These are phyloP conservation scores for Drosophila anomelani DNA, from an alignment of 2,888 invertebrate species.

Conservation along the genomic window DNA sequence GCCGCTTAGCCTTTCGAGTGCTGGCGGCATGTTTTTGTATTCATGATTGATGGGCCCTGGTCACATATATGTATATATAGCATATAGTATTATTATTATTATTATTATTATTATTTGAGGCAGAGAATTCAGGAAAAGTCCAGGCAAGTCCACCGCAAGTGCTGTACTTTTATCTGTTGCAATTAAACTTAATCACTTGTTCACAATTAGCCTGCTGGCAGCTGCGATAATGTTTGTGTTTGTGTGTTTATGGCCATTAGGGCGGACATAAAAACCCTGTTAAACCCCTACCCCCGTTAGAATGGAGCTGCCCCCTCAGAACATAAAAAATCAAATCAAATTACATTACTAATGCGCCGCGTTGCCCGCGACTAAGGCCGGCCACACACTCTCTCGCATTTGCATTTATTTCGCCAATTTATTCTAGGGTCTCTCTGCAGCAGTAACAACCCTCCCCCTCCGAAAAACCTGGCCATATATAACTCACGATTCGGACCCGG, in stretches of 20 bases:
- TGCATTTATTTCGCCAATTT: conserved; percentile 71
- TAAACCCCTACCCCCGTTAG: not conserved
- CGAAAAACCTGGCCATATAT: conserved; percentile 25
- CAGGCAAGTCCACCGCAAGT: not conserved
- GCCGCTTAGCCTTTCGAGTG: conserved; percentile 45
- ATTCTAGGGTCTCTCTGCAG: conserved; percentile 46
- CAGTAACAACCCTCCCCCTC: conserved; percentile 43
- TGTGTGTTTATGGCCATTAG: conserved; percentile 66
- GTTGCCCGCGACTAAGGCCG: conserved; percentile 54
- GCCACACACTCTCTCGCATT: conserved; percentile 26
- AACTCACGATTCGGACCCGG: conserved; percentile 17
- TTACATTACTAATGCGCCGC: conserved; percentile 75
- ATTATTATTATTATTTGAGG: not conserved
- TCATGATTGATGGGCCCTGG: conserved; percentile 49
- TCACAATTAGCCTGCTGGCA: conserved; percentile 69
- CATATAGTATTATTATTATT: conserved; percentile 3
- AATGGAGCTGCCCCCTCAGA: conserved; percentile 16
- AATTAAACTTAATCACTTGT: conserved; percentile 76
- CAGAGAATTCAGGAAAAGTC: not conserved
- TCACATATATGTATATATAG: not conserved
- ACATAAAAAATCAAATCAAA: conserved; percentile 77
- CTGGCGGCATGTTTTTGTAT: conserved; percentile 53
- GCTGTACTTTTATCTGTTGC: conserved; percentile 58
- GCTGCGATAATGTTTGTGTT: conserved; percentile 61
- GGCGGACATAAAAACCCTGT: conserved; percentile 48